Evolutionary conservation across 2,797 vertebrate genomes (phyloP), one percentile per base, ranked within the genome.

Genomic region (Hypotaenidia okinawae): DNA sequence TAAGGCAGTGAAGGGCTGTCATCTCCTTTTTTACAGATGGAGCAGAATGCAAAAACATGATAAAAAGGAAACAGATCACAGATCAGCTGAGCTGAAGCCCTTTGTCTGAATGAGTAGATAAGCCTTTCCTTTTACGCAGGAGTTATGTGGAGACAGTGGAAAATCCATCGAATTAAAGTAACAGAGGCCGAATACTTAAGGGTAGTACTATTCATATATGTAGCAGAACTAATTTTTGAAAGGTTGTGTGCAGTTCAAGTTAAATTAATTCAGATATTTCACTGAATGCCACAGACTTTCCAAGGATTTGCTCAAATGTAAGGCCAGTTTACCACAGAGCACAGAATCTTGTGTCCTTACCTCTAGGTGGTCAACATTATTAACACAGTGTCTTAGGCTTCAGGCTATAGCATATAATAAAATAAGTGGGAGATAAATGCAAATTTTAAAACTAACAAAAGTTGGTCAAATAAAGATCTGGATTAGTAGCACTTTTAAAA

Each of bases 101-200:
- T 89, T 94, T 87, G 88, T 93, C 91, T 97, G 95, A 96, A 95
- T 33, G 68, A 33, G 58, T 62, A 92, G 91, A 92, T 95, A 89
- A 95, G 59, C 58, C 43, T 89, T 87, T 59, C 75, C 41, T 90
- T 80, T 92, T 81, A 69, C 66, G 90, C 1, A 15, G 84, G 93
- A 95, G 91, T 90, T 89, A 66, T 78, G 75, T 43, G 74, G 78
- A 91, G 78, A 92, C 75, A 95, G 90, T 0, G 3, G 90, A 95
- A 94, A 95, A 92, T 93, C 90, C 73, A 5, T 62, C 68, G 75
- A 89, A 96, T 94, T 92, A 90, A 93, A 92, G 45, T 75, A 79
- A 76, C 11, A 54, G 33, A 91, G 52, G 61, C 75, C 76, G 89
- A 94, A 76, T 91, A 79, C 81, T 92, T 94, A 87, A 94, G 89